These are phyloP conservation scores for Petrocephalus zakoni DNA, from an alignment of 2,113 vertebrate species.

Conservation along the genomic window DNA sequence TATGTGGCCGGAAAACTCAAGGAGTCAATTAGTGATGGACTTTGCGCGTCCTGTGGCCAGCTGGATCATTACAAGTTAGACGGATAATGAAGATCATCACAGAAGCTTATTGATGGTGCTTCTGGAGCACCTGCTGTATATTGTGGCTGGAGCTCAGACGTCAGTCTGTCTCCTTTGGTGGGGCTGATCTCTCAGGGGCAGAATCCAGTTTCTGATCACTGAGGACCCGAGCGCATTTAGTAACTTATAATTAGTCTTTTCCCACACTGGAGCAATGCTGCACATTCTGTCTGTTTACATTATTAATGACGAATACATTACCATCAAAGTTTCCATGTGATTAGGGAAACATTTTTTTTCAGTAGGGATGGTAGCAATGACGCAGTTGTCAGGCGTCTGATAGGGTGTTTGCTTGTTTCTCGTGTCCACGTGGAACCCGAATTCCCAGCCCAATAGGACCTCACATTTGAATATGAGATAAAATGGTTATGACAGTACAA, in stretches of 20 bases:
- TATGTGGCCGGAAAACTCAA: background rate
- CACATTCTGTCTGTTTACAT: conserved; percentile 41
- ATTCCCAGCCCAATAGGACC: background rate
- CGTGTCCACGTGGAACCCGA: background rate
- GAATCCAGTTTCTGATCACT: conserved; percentile 32
- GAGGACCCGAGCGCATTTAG: conserved; percentile 35
- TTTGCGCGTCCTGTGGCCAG: background rate
- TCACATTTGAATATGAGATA: background rate
- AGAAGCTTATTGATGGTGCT: background rate
- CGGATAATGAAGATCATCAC: background rate
- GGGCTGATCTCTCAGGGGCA: conserved; percentile 20
- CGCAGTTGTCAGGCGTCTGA: background rate
- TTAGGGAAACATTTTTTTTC: conserved; percentile 21
- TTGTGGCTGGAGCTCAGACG: conserved; percentile 1
- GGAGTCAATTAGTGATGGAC: background rate
- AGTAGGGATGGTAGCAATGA: conserved; percentile 22
- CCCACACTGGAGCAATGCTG: conserved; percentile 32
- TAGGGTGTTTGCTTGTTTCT: background rate
- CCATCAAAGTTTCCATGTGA: conserved; percentile 28
- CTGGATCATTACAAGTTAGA: background rate
- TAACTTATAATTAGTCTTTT: conserved; percentile 42
- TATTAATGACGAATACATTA: conserved; percentile 46
- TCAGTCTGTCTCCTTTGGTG: conserved; percentile 15
- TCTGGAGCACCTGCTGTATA: conserved; percentile 16
- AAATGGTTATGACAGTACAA: background rate